Percentiles rank a stretch among this genome's conserved stretches.
Conservation (phyloP, 2,113 vertebrate genomes). For the Maccullochella peelii region DNA sequence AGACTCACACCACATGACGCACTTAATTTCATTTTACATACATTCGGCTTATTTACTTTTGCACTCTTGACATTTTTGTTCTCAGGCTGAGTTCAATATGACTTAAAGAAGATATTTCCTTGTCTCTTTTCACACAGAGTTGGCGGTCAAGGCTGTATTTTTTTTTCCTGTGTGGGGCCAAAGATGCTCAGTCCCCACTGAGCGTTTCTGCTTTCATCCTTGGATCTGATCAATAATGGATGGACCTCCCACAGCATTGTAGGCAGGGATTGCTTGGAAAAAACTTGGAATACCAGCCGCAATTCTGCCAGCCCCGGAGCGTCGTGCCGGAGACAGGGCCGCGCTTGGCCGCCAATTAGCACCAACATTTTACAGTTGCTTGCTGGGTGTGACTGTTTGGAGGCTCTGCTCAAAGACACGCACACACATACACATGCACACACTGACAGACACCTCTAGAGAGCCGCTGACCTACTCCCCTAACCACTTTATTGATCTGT, state of each 20-base stretch:
- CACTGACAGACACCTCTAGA: slow-evolving; percentile 71
- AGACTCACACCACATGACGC: slow-evolving; percentile 18
- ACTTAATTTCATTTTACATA: slow-evolving; percentile 23
- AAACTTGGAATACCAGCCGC: slow-evolving; percentile 70
- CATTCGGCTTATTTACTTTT: slow-evolving; percentile 36
- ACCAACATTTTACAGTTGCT: slow-evolving; percentile 67
- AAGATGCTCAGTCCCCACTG: slow-evolving; percentile 77
- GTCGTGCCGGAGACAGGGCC: slow-evolving; percentile 44
- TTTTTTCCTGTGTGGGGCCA: slow-evolving; percentile 65
- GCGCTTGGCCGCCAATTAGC: slow-evolving; percentile 80
- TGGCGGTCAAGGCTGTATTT: slow-evolving; percentile 59
- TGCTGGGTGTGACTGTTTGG: slow-evolving; percentile 66
- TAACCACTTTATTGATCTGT: slow-evolving; percentile 84
- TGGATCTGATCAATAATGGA: slow-evolving; percentile 84
- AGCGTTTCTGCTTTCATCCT: slow-evolving; percentile 79
- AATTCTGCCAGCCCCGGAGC: slow-evolving; percentile 65
- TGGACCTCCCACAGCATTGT: slow-evolving; percentile 79
- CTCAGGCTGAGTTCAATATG: slow-evolving; percentile 27
- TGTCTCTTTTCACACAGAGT: slow-evolving; percentile 55
- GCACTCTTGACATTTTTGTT: slow-evolving; percentile 9
- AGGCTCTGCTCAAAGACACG: slow-evolving; percentile 62
- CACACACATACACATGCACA: slow-evolving; percentile 8
- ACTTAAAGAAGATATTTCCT: slow-evolving; percentile 63
- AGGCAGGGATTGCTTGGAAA: slow-evolving; percentile 69
- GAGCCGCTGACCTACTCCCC: slow-evolving; percentile 82